These are phyloP conservation scores for Drosophila willistoni DNA, from an alignment of 1,140 invertebrate genomes.

Conservation along the genomic window DNA sequence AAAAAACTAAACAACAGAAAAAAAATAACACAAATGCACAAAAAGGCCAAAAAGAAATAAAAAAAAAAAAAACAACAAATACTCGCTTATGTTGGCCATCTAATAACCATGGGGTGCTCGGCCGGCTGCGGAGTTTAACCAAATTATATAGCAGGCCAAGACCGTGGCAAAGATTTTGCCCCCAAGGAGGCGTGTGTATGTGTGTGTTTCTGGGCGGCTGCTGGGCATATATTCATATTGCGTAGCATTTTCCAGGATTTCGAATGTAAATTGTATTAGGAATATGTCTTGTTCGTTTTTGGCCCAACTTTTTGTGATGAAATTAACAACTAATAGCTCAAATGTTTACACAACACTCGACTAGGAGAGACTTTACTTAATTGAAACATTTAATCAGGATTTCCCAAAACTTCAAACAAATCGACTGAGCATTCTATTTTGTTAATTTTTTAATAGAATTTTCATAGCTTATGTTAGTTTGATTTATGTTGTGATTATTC, in stretches of 20 bases:
- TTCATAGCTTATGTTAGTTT: too few relatives aligned
- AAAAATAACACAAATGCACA: conserved; percentile 12
- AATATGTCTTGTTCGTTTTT: not conserved
- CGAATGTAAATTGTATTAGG: not conserved
- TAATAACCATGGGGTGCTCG: conserved; percentile 75
- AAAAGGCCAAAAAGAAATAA: conserved; percentile 9
- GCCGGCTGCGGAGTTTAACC: conserved; percentile 62
- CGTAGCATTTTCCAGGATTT: conserved; percentile 12
- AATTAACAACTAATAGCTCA: not conserved
- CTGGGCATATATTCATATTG: not conserved
- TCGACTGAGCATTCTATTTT: too few relatives aligned
- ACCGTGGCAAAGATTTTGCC: conserved; percentile 45
- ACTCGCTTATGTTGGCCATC: conserved; percentile 66
- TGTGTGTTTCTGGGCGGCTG: not conserved
- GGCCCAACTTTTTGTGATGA: not conserved
- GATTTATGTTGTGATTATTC: too few relatives aligned
- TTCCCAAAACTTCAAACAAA: too few relatives aligned
- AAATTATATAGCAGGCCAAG: conserved; percentile 70
- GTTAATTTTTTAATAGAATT: too few relatives aligned
- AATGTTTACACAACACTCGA: not conserved
- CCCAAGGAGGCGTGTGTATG: conserved; percentile 12
- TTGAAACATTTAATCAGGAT: not conserved
- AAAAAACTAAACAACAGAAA: conserved; percentile 38
- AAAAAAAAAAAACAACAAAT: conserved; percentile 7
- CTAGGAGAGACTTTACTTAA: not conserved